Evolutionary conservation across 1,140 invertebrate genomes (phyloP), one percentile per base, ranked within the genome.

Genomic region (Drosophila orena): DNA sequence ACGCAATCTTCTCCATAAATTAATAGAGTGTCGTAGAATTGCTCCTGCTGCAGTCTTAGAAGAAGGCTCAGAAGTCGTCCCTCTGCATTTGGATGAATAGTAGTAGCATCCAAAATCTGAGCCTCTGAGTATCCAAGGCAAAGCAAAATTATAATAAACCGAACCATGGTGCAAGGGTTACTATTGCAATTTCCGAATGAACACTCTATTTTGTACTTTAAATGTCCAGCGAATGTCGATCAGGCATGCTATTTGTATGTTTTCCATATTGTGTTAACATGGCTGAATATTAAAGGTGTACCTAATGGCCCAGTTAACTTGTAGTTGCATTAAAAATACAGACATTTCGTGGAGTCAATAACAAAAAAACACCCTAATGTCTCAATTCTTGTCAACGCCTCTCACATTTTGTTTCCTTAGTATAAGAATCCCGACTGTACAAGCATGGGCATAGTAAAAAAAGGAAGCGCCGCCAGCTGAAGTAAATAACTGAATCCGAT

Each of bases 1-100:
- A 55, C 20, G n/a, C 81, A 85, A 10, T 44, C 44, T 0, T 38
- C 24, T 24, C 65, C 69, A 42, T 85, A 78, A 0, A 85, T 6
- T 0, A 78, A 5, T 0, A 85, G 6, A 0, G 77, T 86, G 14
- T 86, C 50, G 20, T 35, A 77, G 11, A 50, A 3, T 17, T 50
- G 46, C 43, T 81, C 81, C 4, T 30, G n/a, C 14, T 54, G 52
- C 8, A 86, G 40, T 27, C 40, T 49, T 10, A 24, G 2, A 6
- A 86, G 8, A 0, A 81, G 49, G 3, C 53, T 30, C 4, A 64
- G 7, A 17, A 78, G 7, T 14, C 42, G 40, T 10, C 60, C 20
- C 6, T 37, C 52, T 37, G 17, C 8, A 0, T 42, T 4, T n/a
- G 34, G 0, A 1, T 69, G 15, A 1, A 1, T 7, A 0, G 37